Conservation (phyloP, 2,888 invertebrate species). For the Ormyrus thymus region DNA sequence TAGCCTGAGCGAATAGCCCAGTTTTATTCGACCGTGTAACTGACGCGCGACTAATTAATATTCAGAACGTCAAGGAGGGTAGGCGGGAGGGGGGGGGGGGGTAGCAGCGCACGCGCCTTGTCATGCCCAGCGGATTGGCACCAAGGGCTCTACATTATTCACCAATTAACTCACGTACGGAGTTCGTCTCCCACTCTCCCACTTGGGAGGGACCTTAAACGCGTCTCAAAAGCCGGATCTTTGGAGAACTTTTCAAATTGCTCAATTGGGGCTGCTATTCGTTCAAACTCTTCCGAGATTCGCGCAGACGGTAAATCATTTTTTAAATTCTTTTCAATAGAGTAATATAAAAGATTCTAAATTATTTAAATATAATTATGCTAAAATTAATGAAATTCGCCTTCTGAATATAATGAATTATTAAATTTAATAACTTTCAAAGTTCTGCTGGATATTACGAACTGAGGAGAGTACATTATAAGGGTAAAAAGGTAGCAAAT, state of each 20-base stretch:
- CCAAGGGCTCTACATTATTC: slow-evolving; percentile 46
- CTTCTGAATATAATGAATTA: neutral
- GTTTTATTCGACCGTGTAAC: slow-evolving; percentile 28
- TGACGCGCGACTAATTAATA: slow-evolving; percentile 43
- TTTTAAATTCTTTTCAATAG: too few relatives aligned
- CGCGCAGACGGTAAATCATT: too few relatives aligned
- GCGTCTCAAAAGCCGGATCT: slow-evolving; percentile 23
- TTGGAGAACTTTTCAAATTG: slow-evolving; percentile 13
- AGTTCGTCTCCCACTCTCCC: slow-evolving; percentile 8
- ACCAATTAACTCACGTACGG: slow-evolving; percentile 25
- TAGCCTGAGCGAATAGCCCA: neutral
- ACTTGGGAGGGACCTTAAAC: neutral
- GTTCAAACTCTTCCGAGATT: too few relatives aligned
- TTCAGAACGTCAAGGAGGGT: slow-evolving; percentile 31
- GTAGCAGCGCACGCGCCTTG: slow-evolving; percentile 3
- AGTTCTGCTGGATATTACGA: neutral
- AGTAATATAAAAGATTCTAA: too few relatives aligned
- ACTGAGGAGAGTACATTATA: too few relatives aligned
- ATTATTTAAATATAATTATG: too few relatives aligned
- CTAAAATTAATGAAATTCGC: neutral
- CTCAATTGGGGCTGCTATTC: too few relatives aligned
- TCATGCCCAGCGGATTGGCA: slow-evolving; percentile 44
- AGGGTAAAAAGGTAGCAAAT: neutral
- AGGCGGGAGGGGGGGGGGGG: neutral
- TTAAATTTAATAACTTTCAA: neutral